Evolutionary conservation across 1,140 invertebrate species (phyloP).

Genomic region (Globodera rostochiensis): DNA sequence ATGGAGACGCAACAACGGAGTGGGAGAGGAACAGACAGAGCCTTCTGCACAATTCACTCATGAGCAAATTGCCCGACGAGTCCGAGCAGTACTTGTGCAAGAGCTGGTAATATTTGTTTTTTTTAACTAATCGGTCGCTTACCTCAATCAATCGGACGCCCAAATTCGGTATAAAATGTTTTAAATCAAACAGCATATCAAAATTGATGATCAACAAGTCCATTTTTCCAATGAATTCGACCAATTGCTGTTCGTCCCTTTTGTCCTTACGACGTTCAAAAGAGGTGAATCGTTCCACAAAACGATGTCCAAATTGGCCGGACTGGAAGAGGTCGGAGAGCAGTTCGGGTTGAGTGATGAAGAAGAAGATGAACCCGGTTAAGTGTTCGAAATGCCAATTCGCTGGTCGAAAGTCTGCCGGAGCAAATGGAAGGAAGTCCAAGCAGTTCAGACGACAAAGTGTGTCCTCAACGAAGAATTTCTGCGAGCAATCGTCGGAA

Average conservation of each 20-base stretch:
- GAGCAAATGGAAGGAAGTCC: neutral
- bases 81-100: conserved; percentile 17
- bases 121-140: neutral
- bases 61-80: neutral
- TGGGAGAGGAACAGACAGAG: neutral
- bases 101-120: neutral
- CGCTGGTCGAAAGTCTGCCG: neutral
- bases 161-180: conserved; percentile 20
- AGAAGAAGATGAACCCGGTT: conserved; percentile 14
- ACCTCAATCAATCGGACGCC: conserved; percentile 2
- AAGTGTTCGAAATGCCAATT: neutral
- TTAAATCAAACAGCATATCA: conserved; percentile 16
- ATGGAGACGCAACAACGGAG: conserved; percentile 8
- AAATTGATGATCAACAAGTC: conserved; percentile 17
- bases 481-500: neutral
- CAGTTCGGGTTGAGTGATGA: conserved; percentile 25
- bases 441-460: neutral
- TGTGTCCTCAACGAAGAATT: neutral
- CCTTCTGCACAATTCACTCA: neutral
- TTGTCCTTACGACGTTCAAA: conserved; percentile 9
- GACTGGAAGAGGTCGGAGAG: conserved; percentile 22
- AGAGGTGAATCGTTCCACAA: conserved; percentile 11
- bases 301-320: conserved; percentile 6
- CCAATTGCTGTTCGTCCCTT: neutral
- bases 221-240: conserved; percentile 9